A percentile compares a stretch with the other conserved stretches of the same genome.
Evolutionary conservation across 2,113 vertebrate genomes (phyloP).

Genomic region (Marcusenius ussheri): DNA sequence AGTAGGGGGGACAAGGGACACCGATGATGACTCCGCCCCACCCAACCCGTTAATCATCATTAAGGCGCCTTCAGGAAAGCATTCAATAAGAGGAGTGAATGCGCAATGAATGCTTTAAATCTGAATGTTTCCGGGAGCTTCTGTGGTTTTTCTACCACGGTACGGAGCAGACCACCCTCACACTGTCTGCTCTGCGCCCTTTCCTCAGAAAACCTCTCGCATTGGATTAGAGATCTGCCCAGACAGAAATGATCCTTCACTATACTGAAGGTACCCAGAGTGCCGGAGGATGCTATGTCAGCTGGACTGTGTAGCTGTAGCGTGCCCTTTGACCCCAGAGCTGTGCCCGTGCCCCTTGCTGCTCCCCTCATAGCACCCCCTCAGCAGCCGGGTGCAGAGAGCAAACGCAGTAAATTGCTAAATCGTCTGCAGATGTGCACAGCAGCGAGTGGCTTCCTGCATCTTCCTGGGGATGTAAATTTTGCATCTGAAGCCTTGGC

Average conservation of each 20-base stretch:
- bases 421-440: conserved; percentile 45
- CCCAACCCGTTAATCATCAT: not conserved
- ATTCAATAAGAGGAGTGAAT: not conserved
- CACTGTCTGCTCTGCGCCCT: conserved; percentile 18
- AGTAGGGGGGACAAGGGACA: not conserved
- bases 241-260: conserved; percentile 60
- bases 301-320: conserved; percentile 38
- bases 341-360: conserved; percentile 38
- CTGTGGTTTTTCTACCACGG: not conserved
- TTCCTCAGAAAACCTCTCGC: conserved; percentile 37
- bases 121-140: not conserved
- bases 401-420: conserved; percentile 37
- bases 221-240: conserved; percentile 53
- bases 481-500: conserved; percentile 28
- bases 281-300: conserved; percentile 48
- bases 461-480: conserved; percentile 28
- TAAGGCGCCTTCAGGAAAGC: not conserved
- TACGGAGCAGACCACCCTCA: not conserved
- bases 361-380: conserved; percentile 27
- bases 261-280: conserved; percentile 56
- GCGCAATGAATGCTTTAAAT: not conserved
- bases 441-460: conserved; percentile 32
- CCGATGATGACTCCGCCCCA: not conserved
- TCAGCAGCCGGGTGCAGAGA: conserved; percentile 31
- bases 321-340: conserved; percentile 43